Evolutionary conservation across 2,888 invertebrate species (phyloP).

Genomic region (Callinectes sapidus): DNA sequence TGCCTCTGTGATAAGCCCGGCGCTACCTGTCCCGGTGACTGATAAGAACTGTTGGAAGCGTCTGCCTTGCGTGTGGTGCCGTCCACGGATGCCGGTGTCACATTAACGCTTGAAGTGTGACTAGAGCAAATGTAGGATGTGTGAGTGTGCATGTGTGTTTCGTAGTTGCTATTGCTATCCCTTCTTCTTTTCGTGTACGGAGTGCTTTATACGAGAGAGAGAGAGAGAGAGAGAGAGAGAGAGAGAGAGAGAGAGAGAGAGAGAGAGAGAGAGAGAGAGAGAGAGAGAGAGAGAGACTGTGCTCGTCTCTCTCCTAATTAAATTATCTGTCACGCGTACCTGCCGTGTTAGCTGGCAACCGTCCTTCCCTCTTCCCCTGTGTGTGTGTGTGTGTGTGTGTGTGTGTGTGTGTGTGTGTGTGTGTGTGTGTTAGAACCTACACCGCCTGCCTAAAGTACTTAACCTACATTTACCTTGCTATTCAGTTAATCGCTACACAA

Average conservation of each 20-base stretch:
- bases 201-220: neutral
- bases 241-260: constrained; percentile 24
- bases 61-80: neutral
- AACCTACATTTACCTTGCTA: neutral
- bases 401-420: neutral
- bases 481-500: neutral
- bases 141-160: neutral
- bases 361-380: neutral
- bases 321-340: constrained; percentile 9
- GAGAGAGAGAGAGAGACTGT: neutral
- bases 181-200: neutral
- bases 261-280: constrained; percentile 13
- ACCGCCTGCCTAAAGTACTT: no score
- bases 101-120: no score
- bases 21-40: no score
- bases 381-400: neutral
- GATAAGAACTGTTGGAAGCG: neutral
- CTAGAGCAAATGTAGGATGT: neutral
- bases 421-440: neutral
- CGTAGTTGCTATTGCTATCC: neutral
- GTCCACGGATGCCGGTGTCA: neutral
- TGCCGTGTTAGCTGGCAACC: neutral
- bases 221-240: neutral
- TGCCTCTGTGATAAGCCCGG: neutral
- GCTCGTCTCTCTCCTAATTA: neutral